A percentile compares a stretch with the other conserved stretches of the same genome.
Evolutionary conservation across 2,888 invertebrate species (phyloP).

Genomic region (Seira sanloemensis): DNA sequence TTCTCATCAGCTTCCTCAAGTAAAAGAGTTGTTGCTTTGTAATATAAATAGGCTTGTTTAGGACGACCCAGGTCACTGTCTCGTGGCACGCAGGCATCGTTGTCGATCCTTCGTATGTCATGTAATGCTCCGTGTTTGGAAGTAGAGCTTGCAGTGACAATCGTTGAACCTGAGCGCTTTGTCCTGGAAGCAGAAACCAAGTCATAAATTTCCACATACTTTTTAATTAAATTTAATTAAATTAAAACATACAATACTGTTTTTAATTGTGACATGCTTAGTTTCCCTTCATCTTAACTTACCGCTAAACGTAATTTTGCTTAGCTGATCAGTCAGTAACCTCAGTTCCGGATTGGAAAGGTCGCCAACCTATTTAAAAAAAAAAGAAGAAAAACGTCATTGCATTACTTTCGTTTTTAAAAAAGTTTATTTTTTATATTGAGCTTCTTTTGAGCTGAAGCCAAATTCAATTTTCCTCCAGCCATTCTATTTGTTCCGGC

Average conservation of each 20-base stretch:
- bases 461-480: neutral
- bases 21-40: constrained; percentile 95
- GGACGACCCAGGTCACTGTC: constrained; percentile 98
- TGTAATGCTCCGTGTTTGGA: constrained; percentile 95
- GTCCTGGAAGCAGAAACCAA: constrained; percentile 79
- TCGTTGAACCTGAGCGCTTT: constrained; percentile 88
- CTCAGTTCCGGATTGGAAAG: constrained; percentile 93
- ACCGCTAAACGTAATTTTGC: constrained; percentile 95
- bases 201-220: too few relatives aligned
- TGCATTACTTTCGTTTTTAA: too few relatives aligned
- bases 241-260: too few relatives aligned
- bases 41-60: constrained; percentile 98
- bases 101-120: constrained; percentile 98
- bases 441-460: too few relatives aligned
- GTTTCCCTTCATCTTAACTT: constrained; percentile 75
- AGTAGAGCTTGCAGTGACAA: constrained; percentile 91
- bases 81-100: constrained; percentile 98
- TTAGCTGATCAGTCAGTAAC: constrained; percentile 93
- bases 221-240: too few relatives aligned
- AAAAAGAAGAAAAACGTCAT: constrained; percentile 14
- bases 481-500: neutral
- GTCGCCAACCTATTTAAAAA: constrained; percentile 87
- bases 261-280: too few relatives aligned
- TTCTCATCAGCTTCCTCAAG: constrained; percentile 87
- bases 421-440: too few relatives aligned